Base-by-base conservation (phyloP, 1,140 invertebrate genomes). In the Drosophila lowei region DNA sequence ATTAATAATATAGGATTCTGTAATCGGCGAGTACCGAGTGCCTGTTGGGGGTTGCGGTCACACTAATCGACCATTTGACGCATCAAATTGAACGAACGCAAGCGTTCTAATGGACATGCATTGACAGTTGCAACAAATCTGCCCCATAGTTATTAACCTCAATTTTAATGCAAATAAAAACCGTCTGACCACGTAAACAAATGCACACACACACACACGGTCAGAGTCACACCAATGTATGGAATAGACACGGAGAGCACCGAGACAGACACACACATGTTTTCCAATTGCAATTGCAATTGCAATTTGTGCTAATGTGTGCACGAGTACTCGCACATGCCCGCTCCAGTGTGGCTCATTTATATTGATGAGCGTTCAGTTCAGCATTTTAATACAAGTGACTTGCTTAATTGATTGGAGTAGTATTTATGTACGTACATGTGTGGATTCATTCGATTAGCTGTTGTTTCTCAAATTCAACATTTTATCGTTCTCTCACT, bases 71-170 rank as follows among this genome's bases (percentile, higher is more conserved):
- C 23, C 72, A 76, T 75, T 76, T 74, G 56, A 79, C 65, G 53
- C 52, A 68, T 52, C 50, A 68, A 79, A 79, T 79, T 56, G 76
- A 64, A 58, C 71, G 71, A 42, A 53, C 50, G 25, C 58, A 34
- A 44, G 63, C 70, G 44, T 49, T 79, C 74, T 70, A 78, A 79
- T 79, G 55, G 28, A 53, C 77, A 80, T 64, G 62, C 67, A 77
- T 77, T 80, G 66, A 76, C 72, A 80, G 73, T 79, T 74, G 76
- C 65, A 63, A 79, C 74, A 78, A 63, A 73, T 64, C 70, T 73
- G 53, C 70, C 52, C 68, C 44, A 70, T 63, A 79, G 76, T 74
- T 81, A 81, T 81, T 77, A 81, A 81, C 78, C 72, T 81, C 73
- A 81, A 81, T 81, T 81, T 77, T 56, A 77, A 73, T 62, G 66